Evolutionary conservation across 2,888 invertebrate genomes (phyloP).

Genomic region (Amiota minor): DNA sequence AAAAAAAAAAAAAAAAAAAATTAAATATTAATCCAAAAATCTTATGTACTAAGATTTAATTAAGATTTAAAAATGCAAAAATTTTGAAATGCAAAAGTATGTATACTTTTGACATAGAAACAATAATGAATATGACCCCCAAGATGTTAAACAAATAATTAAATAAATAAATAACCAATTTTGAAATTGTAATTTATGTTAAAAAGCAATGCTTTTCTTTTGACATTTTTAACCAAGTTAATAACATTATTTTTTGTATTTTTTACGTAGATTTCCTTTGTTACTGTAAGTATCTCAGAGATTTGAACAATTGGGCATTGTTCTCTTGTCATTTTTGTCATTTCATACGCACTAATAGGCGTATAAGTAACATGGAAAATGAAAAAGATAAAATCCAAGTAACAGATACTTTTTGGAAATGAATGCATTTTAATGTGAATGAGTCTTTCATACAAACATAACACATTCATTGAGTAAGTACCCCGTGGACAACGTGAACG

Average conservation of each 20-base stretch:
- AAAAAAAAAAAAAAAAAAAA: constrained; percentile 1
- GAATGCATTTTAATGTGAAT: constrained; percentile 14
- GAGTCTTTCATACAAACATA: background rate
- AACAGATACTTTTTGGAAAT: constrained; percentile 6
- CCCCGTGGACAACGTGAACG: too few species aligned
- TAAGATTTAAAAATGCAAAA: background rate
- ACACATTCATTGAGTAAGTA: constrained; percentile 1
- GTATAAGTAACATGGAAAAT: constrained; percentile 12
- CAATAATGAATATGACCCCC: constrained; percentile 13
- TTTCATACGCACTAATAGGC: constrained; percentile 16
- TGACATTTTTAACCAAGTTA: constrained; percentile 10
- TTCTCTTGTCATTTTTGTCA: constrained; percentile 21
- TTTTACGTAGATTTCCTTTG: constrained; percentile 6
- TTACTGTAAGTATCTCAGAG: constrained; percentile 6
- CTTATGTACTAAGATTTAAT: background rate
- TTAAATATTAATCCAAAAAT: constrained; percentile 1
- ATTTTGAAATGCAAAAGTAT: background rate
- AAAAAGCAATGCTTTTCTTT: constrained; percentile 8
- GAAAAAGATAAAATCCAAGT: constrained; percentile 10
- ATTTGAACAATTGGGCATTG: constrained; percentile 14
- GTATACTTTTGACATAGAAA: background rate
- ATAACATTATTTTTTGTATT: constrained; percentile 17
- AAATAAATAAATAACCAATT: constrained; percentile 4
- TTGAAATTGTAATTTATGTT: background rate
- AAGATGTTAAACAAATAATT: background rate